Evolutionary conservation across 2,888 invertebrate species (phyloP).

Genomic region (Timema cristinae): DNA sequence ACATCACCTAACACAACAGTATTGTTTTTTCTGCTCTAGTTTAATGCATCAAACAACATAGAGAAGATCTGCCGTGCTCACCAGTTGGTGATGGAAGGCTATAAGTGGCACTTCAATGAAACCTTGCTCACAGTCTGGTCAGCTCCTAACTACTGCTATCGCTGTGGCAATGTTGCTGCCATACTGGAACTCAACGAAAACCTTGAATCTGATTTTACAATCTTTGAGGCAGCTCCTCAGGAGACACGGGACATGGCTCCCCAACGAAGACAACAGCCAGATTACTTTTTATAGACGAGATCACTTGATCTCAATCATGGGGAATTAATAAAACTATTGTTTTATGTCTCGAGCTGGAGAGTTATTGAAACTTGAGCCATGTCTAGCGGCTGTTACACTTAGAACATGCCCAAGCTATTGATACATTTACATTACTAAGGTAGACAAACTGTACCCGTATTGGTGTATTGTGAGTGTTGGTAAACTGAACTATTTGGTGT

Average conservation of each 20-base stretch:
- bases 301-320: too few relatives aligned
- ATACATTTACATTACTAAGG: too few relatives aligned
- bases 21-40: conserved; percentile 60
- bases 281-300: neutral
- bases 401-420: too few relatives aligned
- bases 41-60: conserved; percentile 95
- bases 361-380: too few relatives aligned
- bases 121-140: conserved; percentile 99
- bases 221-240: conserved; percentile 99
- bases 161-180: conserved; percentile 54
- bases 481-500: too few relatives aligned
- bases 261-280: conserved; percentile 5
- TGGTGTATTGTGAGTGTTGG: too few relatives aligned
- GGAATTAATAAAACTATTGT: too few relatives aligned
- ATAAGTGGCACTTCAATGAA: conserved; percentile 99
- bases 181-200: conserved; percentile 98
- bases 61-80: conserved; percentile 99
- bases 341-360: too few relatives aligned
- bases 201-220: conserved; percentile 94
- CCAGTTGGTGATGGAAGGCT: conserved; percentile 99
- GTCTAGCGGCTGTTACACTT: too few relatives aligned
- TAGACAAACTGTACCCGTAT: too few relatives aligned
- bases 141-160: conserved; percentile 98
- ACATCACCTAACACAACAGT: too few relatives aligned
- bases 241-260: conserved; percentile 89